Base-by-base conservation (phyloP, 2,797 vertebrate genomes). In the Rhinichthys osculus region DNA sequence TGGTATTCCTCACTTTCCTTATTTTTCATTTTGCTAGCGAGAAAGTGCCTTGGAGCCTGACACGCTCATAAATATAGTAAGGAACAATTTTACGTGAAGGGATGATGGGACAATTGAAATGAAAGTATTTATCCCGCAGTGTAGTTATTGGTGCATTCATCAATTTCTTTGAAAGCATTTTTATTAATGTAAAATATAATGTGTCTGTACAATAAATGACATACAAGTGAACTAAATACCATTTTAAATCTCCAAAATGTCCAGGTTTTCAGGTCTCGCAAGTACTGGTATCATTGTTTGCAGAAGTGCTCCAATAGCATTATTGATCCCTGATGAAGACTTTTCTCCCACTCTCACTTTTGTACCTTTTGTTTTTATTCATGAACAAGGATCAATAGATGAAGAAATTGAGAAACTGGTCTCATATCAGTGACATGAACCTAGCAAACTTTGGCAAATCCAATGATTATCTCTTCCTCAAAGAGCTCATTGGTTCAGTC, bases 1-100 rank as follows among this genome's bases (percentile, higher is more conserved):
- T 85, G 84, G 84, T 81, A 81, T 73, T 80, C 69, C 57, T 81
- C 84, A 81, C 78, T 81, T 85, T 70, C 54, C 73, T 80, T 85
- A 72, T 82, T 70, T 72, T 85, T 85, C 30, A 73, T 81, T 85
- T 85, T 66, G 30, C 16, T 21, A 40, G 54, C 4, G 6, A 79
- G 42, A 40, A 80, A 80, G 40, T 72, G 84, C 69, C 77, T 59
- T 62, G 52, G 54, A 73, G 77, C 54, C 66, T 73, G 84, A 81
- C 67, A 80, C 1, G 42, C 84, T 85, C 57, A 81, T 81, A 59
- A 80, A 81, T 66, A 85, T 73, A 30, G 70, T 66, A 81, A 52
- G 42, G 57, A 80, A 80, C 54, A 40, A 40, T 74, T 80, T 81
- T 21, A 80, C 16, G 1, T 69, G 40, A 85, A 85, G 30, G 8